Percentiles rank a stretch among this genome's conserved stretches.
Conservation (phyloP, 2,888 invertebrate genomes). For the Leptarthrus brevirostris region DNA sequence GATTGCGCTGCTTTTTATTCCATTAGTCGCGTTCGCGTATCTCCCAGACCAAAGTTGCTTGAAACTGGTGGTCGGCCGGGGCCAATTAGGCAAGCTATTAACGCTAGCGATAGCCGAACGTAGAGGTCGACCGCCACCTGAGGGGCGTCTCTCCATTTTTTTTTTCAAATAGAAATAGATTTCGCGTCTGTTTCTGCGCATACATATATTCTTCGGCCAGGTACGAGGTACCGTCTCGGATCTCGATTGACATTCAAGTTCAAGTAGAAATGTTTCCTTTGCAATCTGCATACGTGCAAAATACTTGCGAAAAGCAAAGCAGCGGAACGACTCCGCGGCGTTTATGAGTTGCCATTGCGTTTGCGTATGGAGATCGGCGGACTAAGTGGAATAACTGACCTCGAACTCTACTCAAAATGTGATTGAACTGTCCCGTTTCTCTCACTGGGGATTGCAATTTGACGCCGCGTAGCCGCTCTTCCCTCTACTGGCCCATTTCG, state of each 20-base stretch:
- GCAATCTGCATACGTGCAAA: neutral
- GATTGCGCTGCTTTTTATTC: slow-evolving; percentile 5
- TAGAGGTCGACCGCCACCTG: neutral
- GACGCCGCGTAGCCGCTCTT: neutral
- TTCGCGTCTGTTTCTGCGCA: no score
- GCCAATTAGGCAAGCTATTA: neutral
- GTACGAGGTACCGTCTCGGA: no score
- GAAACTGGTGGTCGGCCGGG: neutral
- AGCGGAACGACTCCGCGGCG: no score
- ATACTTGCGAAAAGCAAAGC: no score
- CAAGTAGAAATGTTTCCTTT: neutral
- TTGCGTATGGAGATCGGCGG: neutral
- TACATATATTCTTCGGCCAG: no score
- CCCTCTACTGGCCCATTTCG: slow-evolving; percentile 8
- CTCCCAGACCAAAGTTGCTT: neutral
- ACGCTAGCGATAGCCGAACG: neutral
- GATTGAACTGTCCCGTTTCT: slow-evolving; percentile 60
- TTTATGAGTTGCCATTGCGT: neutral
- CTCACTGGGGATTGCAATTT: slow-evolving; percentile 14
- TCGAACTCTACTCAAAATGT: slow-evolving; percentile 63
- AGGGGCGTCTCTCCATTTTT: no score
- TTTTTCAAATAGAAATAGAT: no score
- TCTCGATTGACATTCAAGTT: slow-evolving; percentile 17
- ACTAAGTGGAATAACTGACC: slow-evolving; percentile 60
- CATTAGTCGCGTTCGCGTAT: neutral